Evolutionary conservation across 2,113 vertebrate genomes (phyloP).

Genomic region (Pheucticus melanocephalus): DNA sequence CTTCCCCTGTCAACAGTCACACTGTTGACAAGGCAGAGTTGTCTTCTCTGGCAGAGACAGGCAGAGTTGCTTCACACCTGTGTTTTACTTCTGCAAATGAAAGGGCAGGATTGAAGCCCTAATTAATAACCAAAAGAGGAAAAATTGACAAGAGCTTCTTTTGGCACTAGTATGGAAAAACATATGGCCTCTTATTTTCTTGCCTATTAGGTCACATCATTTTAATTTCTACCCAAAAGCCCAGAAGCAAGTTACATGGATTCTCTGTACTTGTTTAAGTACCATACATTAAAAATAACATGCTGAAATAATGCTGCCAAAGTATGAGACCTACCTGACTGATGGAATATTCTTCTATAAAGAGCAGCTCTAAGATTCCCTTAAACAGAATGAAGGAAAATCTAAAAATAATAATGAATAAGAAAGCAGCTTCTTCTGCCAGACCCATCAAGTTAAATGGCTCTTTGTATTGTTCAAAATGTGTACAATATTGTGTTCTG

Average conservation of each 20-base stretch:
- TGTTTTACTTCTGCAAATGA: background rate
- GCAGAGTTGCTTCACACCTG: background rate
- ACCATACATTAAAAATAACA: background rate
- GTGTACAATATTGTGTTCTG: slow-evolving; percentile 21
- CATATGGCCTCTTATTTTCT: background rate
- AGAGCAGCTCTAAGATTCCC: background rate
- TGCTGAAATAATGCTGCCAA: background rate
- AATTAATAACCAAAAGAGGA: background rate
- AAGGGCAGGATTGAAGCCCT: background rate
- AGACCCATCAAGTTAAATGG: slow-evolving; percentile 52
- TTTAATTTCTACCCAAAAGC: background rate
- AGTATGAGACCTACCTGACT: background rate
- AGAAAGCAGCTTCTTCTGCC: slow-evolving; percentile 51
- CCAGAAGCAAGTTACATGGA: background rate
- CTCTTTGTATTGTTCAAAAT: slow-evolving; percentile 40
- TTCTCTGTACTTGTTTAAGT: background rate
- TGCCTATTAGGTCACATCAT: background rate
- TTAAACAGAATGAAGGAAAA: slow-evolving; percentile 30
- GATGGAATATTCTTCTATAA: background rate
- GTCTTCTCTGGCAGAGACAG: background rate
- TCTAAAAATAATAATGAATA: slow-evolving; percentile 28
- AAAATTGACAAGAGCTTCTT: background rate
- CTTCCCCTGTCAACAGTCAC: background rate
- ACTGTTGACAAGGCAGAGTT: background rate
- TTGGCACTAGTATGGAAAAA: background rate